A percentile compares a stretch with the other conserved stretches of the same genome.
These are phyloP conservation scores for Tricholauxania praeusta DNA, from an alignment of 2,888 invertebrate species.

Conservation along the genomic window DNA sequence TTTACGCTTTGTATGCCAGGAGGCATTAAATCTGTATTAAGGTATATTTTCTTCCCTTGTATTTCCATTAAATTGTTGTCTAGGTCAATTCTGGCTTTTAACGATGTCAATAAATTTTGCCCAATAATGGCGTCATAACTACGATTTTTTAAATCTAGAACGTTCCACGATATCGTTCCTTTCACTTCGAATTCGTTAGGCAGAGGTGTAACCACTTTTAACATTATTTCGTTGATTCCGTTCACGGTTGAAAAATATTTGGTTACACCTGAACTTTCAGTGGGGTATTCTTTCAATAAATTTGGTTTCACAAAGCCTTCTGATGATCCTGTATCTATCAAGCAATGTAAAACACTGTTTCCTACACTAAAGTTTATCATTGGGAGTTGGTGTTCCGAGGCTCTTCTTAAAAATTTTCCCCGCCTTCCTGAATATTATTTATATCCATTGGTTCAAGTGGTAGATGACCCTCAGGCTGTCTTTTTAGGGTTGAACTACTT, in stretches of 20 bases:
- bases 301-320: conserved; percentile 36
- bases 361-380: conserved; percentile 37
- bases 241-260: too few relatives aligned
- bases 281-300: conserved; percentile 36
- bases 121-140: conserved; percentile 40
- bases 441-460: conserved; percentile 41
- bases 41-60: conserved; percentile 17
- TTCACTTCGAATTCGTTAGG: neutral
- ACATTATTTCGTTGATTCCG: too few relatives aligned
- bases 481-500: conserved; percentile 29
- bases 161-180: too few relatives aligned
- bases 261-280: conserved; percentile 13
- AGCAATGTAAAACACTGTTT: neutral
- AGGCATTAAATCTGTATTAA: conserved; percentile 12
- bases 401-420: conserved; percentile 34
- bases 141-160: conserved; percentile 25
- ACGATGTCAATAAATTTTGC: conserved; percentile 32
- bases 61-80: conserved; percentile 23
- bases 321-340: conserved; percentile 38
- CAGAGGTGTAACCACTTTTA: too few relatives aligned
- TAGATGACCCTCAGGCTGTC: neutral
- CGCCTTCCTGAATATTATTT: conserved; percentile 18
- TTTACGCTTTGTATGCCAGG: neutral
- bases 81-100: conserved; percentile 29
- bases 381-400: conserved; percentile 39